Evolutionary conservation across 23 tunicate genomes (phyloP).

Genomic region (Botrylloides violaceus): DNA sequence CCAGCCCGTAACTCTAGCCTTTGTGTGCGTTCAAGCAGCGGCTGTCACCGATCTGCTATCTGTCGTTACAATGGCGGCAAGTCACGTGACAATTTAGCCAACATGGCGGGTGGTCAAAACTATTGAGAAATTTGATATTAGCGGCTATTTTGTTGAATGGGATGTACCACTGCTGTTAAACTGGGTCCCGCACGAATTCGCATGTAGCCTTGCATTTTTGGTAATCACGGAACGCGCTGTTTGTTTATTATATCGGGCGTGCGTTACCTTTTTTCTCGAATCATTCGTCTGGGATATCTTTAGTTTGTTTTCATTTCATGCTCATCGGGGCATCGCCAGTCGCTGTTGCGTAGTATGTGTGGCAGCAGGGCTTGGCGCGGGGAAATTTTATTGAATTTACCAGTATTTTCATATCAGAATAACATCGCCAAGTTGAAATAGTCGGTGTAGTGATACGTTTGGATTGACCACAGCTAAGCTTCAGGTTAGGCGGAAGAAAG

Average conservation of each 20-base stretch:
- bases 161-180: background rate
- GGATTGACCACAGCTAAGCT: background rate
- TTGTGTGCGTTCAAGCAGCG: constrained; percentile 21
- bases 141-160: background rate
- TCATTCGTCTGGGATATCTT: constrained; percentile 2
- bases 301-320: constrained; percentile 7
- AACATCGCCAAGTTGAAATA: no score
- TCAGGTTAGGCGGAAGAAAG: background rate
- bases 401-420: no score
- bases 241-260: constrained; percentile 12
- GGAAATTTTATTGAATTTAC: no score
- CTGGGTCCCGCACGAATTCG: background rate
- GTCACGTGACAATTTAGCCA: constrained; percentile 41
- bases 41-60: background rate
- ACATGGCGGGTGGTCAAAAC: constrained; percentile 12
- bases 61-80: constrained; percentile 36
- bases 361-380: no score
- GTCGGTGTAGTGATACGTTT: background rate
- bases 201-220: background rate
- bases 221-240: constrained; percentile 6
- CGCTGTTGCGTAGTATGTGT: no score
- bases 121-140: background rate
- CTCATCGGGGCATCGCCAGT: no score
- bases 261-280: background rate
- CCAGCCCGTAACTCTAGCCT: background rate